These are phyloP conservation scores for Andrena flavipes DNA, from an alignment of 2,888 invertebrate species.

Conservation along the genomic window DNA sequence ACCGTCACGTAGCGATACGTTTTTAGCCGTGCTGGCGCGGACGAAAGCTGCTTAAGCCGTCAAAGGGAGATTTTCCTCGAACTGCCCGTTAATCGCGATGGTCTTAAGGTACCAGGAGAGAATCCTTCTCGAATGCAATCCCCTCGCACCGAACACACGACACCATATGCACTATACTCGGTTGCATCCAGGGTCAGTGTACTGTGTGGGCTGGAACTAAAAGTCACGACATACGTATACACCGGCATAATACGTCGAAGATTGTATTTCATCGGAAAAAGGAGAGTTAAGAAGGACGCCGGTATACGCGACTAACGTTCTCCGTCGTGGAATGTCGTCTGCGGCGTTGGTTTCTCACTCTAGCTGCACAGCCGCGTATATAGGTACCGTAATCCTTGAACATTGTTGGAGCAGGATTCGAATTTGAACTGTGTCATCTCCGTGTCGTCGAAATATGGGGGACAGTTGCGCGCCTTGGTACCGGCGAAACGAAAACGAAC, in stretches of 20 bases:
- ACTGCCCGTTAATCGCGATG: slow-evolving; percentile 65
- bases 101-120: slow-evolving; percentile 56
- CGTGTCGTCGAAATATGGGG: background rate
- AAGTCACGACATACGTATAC: slow-evolving; percentile 66
- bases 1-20: background rate
- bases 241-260: slow-evolving; percentile 62
- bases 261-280: slow-evolving; percentile 67
- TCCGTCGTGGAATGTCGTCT: slow-evolving; percentile 50
- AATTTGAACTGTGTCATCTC: slow-evolving; percentile 30
- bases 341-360: slow-evolving; percentile 38
- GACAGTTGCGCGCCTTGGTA: background rate
- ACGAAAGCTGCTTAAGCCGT: slow-evolving; percentile 51
- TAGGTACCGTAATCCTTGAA: slow-evolving; percentile 38
- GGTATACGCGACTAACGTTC: slow-evolving; percentile 50
- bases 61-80: slow-evolving; percentile 65
- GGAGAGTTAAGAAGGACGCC: slow-evolving; percentile 57
- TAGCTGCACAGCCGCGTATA: background rate
- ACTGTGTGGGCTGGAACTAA: slow-evolving; percentile 75
- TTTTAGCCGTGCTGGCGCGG: slow-evolving; percentile 8
- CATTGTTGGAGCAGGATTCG: slow-evolving; percentile 13
- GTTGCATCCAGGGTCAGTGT: slow-evolving; percentile 76
- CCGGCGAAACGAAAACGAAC: no score
- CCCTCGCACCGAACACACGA: slow-evolving; percentile 56
- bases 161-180: slow-evolving; percentile 65
- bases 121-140: slow-evolving; percentile 56